Base-by-base conservation (phyloP, 2,113 vertebrate genomes). In the Paramisgurnus dabryanus region DNA sequence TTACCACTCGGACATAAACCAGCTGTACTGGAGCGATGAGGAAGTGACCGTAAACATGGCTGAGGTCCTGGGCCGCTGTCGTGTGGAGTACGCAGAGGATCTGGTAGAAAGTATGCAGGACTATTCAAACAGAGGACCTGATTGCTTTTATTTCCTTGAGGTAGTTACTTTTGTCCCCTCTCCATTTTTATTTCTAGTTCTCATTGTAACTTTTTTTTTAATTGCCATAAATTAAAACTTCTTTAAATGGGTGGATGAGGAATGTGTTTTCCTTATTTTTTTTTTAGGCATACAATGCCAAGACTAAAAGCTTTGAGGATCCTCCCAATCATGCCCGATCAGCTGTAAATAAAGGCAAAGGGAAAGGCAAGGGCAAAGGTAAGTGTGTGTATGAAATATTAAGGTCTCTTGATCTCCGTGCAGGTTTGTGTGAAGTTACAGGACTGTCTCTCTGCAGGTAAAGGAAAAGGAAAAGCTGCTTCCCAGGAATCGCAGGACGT, bases 351-450 rank as follows among this genome's bases (percentile, higher is more conserved):
- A 98, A 97, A 88, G 96, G 97, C 66, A 99, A 99, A 78, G 96
- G 96, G 6, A 97, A 97, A 65, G 97, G 97, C 1, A 99, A 99
- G 83, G 97, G 97, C 5, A 99, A 98, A 96, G 97, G 96, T 97
- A 81, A 0, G 3, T 22, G 11, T 50, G 10, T 49, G 5, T 17
- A 40, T 3, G 10, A 2, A 12, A 11, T 4, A 2, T 1, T 10
- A 39, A 7, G 40, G 27, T 13, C 15, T 3, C 43, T 22, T 7
- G 11, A 40, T 49, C 11, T 64, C 2, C 40, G 27, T 13, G 50
- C 9, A 70, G 11, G 10, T 1, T 0, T 67, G 65, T 49, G 5
- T 1, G 1, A 47, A 6, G 11, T 15, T 65, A 1, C 47, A 68
- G 17, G 4, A 4, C 9, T n/a, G 41, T 53, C n/a, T 13, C 10